These are phyloP conservation scores for Erinaceus europaeus DNA, from an alignment of 2,113 vertebrate genomes.

Conservation along the genomic window DNA sequence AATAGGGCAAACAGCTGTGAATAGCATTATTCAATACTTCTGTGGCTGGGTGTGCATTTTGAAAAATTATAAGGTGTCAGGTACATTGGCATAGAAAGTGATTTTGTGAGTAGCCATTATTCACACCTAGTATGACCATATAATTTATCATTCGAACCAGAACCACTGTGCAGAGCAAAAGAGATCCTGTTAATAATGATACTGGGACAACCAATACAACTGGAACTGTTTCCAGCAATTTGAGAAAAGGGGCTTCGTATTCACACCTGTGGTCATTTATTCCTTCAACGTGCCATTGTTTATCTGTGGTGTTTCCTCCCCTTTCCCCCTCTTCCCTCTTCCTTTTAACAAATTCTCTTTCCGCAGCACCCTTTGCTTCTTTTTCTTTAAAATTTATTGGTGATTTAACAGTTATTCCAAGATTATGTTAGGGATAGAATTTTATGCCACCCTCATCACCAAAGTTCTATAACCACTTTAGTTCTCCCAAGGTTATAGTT, in stretches of 20 bases:
- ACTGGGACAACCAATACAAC: background rate
- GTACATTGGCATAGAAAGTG: background rate
- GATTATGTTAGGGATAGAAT: no score
- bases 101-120: background rate
- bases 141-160: background rate
- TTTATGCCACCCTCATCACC: no score
- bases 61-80: constrained; percentile 15
- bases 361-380: background rate
- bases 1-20: background rate
- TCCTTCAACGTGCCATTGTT: background rate
- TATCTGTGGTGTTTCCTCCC: background rate
- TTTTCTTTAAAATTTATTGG: no score
- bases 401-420: no score
- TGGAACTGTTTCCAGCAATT: background rate
- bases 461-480: no score
- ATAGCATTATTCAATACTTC: background rate
- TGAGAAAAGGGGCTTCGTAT: background rate
- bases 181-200: background rate
- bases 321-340: no score
- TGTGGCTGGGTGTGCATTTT: background rate
- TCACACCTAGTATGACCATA: background rate
- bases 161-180: background rate
- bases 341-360: background rate
- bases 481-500: no score
- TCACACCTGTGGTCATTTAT: background rate